A percentile compares a stretch with the other conserved stretches of the same genome.
Evolutionary conservation across 2,888 invertebrate species (phyloP).

Genomic region (Zaprionus bogoriensis): DNA sequence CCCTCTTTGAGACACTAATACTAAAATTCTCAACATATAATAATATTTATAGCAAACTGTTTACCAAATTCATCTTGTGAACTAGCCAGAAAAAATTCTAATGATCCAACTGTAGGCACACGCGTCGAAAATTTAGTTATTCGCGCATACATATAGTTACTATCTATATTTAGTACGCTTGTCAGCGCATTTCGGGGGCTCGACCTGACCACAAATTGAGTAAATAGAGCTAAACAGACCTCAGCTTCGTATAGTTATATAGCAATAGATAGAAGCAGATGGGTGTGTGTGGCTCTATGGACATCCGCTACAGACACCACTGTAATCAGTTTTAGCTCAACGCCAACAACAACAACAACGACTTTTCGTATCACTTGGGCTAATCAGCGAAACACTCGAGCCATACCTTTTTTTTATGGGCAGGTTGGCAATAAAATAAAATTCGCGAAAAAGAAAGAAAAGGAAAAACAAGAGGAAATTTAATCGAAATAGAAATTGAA

Average conservation of each 20-base stretch:
- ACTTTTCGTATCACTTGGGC: constrained; percentile 19
- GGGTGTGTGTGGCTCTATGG: no score
- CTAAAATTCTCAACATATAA: background rate
- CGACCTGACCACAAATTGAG: constrained; percentile 29
- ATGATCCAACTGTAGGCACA: constrained; percentile 10
- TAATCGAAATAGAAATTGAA: constrained; percentile 28
- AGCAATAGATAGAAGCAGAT: background rate
- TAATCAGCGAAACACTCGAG: constrained; percentile 27
- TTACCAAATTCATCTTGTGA: background rate
- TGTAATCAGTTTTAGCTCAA: background rate
- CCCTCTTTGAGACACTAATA: no score
- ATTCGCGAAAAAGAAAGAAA: constrained; percentile 23
- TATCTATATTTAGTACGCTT: constrained; percentile 17
- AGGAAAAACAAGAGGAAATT: constrained; percentile 14
- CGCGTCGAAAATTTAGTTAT: constrained; percentile 16
- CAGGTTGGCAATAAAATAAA: constrained; percentile 29
- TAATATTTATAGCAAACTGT: background rate
- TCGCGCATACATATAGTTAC: background rate
- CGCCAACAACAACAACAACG: constrained; percentile 4
- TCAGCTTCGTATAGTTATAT: background rate
- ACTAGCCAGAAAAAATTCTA: background rate
- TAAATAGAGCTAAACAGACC: constrained; percentile 18
- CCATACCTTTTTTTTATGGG: constrained; percentile 2
- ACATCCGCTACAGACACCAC: constrained; percentile 11
- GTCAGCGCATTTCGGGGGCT: constrained; percentile 43